Percentiles rank a stretch among this genome's conserved stretches.
These are phyloP conservation scores for Ictalurus furcatus DNA, from an alignment of 2,113 vertebrate genomes.

Conservation along the genomic window DNA sequence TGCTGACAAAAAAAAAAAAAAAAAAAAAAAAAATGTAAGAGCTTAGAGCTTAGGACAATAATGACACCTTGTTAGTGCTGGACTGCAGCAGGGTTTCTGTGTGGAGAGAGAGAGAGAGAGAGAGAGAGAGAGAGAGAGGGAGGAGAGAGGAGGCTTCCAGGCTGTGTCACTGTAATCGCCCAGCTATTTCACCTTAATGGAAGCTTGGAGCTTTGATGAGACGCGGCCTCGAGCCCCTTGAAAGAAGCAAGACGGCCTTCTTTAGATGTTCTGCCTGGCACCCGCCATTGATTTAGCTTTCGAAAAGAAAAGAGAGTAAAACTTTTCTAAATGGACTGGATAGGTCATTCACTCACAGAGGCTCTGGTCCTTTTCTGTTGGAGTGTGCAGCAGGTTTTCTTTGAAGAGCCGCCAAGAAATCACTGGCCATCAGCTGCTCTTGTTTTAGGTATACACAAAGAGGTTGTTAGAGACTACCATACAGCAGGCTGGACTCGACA, in stretches of 20 bases:
- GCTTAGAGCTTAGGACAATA: conserved; percentile 41
- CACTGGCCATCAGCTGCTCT: conserved; percentile 43
- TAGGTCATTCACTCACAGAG: conserved; percentile 49
- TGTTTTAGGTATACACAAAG: conserved; percentile 28
- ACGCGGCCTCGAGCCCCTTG: conserved; percentile 43
- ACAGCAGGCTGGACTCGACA: conserved; percentile 19
- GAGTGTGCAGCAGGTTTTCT: conserved; percentile 45
- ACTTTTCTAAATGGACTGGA: conserved; percentile 51
- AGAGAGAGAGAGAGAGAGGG: conserved; percentile 13
- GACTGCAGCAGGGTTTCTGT: conserved; percentile 16
- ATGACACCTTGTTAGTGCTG: conserved; percentile 53
- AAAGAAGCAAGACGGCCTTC: conserved; percentile 47
- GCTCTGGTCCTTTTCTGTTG: conserved; percentile 42
- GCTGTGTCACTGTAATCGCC: conserved; percentile 48
- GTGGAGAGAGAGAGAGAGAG: background rate
- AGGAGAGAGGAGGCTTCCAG: conserved; percentile 22
- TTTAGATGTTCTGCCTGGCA: conserved; percentile 52
- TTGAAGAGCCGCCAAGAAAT: conserved; percentile 53
- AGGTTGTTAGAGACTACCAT: conserved; percentile 25
- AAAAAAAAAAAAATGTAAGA: background rate
- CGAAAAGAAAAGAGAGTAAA: conserved; percentile 43
- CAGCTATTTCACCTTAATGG: conserved; percentile 54
- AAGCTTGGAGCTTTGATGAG: conserved; percentile 58
- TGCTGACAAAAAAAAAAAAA: background rate
- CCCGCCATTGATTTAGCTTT: conserved; percentile 50